Evolutionary conservation across 2,888 invertebrate genomes (phyloP), one percentile per base, ranked within the genome.

Genomic region (Elgonia sp.): DNA sequence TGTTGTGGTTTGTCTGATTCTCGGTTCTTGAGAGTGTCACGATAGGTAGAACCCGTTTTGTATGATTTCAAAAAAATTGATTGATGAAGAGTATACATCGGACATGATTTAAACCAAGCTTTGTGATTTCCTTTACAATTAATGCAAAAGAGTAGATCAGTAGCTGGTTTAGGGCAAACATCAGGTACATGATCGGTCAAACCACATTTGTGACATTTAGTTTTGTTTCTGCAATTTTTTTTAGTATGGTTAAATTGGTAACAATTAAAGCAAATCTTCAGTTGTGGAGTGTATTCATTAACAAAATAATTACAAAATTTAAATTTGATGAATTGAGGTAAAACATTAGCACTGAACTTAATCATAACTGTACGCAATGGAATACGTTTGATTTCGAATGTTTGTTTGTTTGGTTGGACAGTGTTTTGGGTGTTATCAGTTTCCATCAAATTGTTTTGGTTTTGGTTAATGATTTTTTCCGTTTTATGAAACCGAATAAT

Each of bases 251-350:
- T 69, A 18, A 69, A 69, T 50, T 69, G 14, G 9, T 18, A 69
- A 16, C 69, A 69, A n/a, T 69, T 69, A 9, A 21, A 46, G 16
- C 69, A 69, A 0, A 69, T 69, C 18, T 69, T 69, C 16, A 69
- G 0, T 50, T 69, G 46, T 0, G 39, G 69, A 16, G 46, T 21
- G 20, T 50, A 69, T 46, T 46, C 50, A 3, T 42, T 2, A 4
- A 69, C 50, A 10, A 1, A 8, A 50, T 37, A 69, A 4, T n/a
- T 20, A 18, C 21, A 20, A 50, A 21, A 69, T 69, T 69, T 69
- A 50, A 69, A 69, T 50, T 50, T 50, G 14, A 50, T 21, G n/a
- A 50, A 21, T 37, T 62, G 14, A 14, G 62, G 62, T 14, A 62
- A 20, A 14, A 14, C 4, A 14, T 62, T 62, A 2, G 65, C 5